Conservation (phyloP, 2,888 invertebrate genomes). For the Ochropleura leucogaster region DNA sequence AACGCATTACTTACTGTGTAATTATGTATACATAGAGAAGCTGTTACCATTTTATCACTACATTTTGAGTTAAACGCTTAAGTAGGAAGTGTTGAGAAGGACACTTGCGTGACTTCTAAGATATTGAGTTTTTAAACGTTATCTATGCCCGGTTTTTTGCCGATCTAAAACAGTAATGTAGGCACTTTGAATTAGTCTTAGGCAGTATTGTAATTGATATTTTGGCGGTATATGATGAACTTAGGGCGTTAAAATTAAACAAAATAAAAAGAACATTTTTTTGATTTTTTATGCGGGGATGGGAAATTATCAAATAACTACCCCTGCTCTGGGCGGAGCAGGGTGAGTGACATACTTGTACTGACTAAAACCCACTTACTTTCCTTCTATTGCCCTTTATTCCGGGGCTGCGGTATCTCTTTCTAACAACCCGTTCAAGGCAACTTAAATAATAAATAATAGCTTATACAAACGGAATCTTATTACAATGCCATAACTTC, state of each 20-base stretch:
- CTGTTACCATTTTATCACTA: constrained; percentile 35
- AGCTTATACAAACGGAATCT: neutral
- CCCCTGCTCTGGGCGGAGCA: too few relatives aligned
- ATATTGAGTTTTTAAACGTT: constrained; percentile 15
- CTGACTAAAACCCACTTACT: too few relatives aligned
- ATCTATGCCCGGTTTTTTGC: neutral
- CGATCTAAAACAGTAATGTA: neutral
- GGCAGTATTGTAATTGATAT: neutral
- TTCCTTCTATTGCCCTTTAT: too few relatives aligned
- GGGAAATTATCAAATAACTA: too few relatives aligned
- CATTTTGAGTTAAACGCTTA: constrained; percentile 17
- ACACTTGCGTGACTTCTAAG: constrained; percentile 26
- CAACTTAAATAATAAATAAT: too few relatives aligned
- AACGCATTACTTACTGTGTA: constrained; percentile 8
- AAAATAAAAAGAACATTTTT: too few relatives aligned
- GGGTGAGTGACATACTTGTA: too few relatives aligned
- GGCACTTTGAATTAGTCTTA: neutral
- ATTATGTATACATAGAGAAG: constrained; percentile 18
- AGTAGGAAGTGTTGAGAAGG: constrained; percentile 59
- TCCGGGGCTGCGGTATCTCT: too few relatives aligned
- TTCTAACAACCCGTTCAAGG: too few relatives aligned
- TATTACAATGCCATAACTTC: neutral
- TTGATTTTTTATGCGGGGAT: too few relatives aligned
- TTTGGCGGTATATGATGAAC: too few relatives aligned
- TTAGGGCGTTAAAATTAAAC: too few relatives aligned